Evolutionary conservation across 1,140 invertebrate genomes (phyloP).

Genomic region (Cecropterus lyciades): DNA sequence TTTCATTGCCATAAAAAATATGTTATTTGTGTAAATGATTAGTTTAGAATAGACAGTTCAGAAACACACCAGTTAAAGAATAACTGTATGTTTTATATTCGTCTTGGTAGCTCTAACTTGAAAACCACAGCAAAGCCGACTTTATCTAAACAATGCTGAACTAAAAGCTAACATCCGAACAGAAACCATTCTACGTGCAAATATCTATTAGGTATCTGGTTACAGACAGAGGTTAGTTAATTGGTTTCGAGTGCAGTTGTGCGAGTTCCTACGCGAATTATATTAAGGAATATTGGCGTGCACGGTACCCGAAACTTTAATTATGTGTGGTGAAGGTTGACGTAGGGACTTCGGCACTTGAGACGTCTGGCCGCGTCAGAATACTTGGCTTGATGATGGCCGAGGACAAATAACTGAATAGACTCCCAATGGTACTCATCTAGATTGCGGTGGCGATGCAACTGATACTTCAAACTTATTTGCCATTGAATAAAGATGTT

Average conservation of each 20-base stretch:
- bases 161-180: slow-evolving; percentile 21
- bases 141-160: slow-evolving; percentile 8
- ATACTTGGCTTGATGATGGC: slow-evolving; percentile 42
- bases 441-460: no score
- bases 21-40: no score
- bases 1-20: no score
- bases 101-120: no score
- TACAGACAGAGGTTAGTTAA: slow-evolving; percentile 14
- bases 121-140: background rate
- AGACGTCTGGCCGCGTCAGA: slow-evolving; percentile 68
- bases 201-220: slow-evolving; percentile 28
- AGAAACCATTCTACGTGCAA: slow-evolving; percentile 15
- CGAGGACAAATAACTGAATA: no score
- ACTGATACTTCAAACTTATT: no score
- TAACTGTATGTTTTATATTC: no score
- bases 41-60: no score
- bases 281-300: slow-evolving; percentile 38
- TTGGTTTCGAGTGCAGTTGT: slow-evolving; percentile 32
- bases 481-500: no score
- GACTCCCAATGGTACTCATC: no score
- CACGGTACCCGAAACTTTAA: slow-evolving; percentile 58
- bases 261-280: slow-evolving; percentile 33
- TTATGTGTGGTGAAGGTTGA: slow-evolving; percentile 60
- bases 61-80: no score
- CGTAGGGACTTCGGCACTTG: slow-evolving; percentile 65